phyloP scores from a whole-genome alignment of 2,797 vertebrate genomes.

The Poeciliopsis presidionis region DNA sequence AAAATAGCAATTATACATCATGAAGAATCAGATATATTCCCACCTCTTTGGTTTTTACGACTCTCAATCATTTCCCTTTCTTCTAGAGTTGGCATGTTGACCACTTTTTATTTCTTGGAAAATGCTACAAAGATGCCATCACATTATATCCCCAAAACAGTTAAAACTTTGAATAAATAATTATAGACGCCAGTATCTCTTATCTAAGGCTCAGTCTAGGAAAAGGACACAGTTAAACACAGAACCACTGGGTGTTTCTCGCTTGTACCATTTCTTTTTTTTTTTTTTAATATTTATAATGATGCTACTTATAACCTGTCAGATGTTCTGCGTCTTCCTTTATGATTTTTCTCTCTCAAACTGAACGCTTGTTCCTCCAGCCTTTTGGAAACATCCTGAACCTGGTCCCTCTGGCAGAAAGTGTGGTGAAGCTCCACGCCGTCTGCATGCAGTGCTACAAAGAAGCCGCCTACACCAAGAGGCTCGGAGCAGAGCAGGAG shows the following conservation, averaged over 20 bases:
- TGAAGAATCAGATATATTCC: too few relatives aligned
- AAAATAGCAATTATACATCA: background rate
- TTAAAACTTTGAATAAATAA: background rate
- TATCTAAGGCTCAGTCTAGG: background rate
- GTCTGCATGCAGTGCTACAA: constrained; percentile 97
- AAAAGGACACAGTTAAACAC: background rate
- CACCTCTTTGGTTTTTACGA: too few relatives aligned
- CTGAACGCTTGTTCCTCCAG: constrained; percentile 63
- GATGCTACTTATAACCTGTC: background rate
- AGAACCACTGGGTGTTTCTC: background rate
- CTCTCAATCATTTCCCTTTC: background rate
- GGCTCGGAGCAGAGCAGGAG: constrained; percentile 91
- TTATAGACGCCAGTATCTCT: background rate
- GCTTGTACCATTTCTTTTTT: background rate
- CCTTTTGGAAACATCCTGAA: constrained; percentile 93
- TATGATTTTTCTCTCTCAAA: too few relatives aligned
- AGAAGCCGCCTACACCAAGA: constrained; percentile 95
- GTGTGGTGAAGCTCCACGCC: constrained; percentile 94
- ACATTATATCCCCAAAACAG: too few relatives aligned
- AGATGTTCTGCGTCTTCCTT: background rate
- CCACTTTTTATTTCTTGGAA: too few relatives aligned
- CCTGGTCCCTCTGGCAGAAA: constrained; percentile 93
- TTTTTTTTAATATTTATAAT: background rate
- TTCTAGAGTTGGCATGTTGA: background rate
- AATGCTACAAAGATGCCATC: too few relatives aligned